phyloP scores from a whole-genome alignment of 2,888 invertebrate genomes.

The Cryptus armator region DNA sequence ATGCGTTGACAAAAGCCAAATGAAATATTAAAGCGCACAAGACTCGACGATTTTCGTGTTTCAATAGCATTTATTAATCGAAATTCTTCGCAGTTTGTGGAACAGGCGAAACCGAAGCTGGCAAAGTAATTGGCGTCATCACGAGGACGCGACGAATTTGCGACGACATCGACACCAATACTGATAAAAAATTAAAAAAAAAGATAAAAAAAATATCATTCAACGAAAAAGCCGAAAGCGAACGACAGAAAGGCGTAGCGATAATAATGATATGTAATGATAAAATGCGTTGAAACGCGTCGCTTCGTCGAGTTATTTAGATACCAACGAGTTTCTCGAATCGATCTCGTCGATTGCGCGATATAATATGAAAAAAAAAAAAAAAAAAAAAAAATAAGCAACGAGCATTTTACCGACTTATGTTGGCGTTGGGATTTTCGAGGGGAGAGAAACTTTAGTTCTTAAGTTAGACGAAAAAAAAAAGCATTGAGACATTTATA shows the following conservation, averaged over 20 bases:
- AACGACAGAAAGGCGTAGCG: not conserved
- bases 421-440: not conserved
- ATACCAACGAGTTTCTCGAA: slow-evolving; percentile 39
- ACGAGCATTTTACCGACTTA: slow-evolving; percentile 26
- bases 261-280: slow-evolving; percentile 19
- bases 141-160: slow-evolving; percentile 75
- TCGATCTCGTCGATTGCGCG: not conserved
- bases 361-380: slow-evolving; percentile 29
- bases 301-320: slow-evolving; percentile 17
- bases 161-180: slow-evolving; percentile 81
- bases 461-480: slow-evolving; percentile 37
- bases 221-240: not conserved
- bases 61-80: not conserved
- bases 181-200: slow-evolving; percentile 59
- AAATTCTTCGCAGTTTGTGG: slow-evolving; percentile 76
- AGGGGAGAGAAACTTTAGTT: slow-evolving; percentile 1
- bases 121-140: slow-evolving; percentile 81
- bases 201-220: not conserved
- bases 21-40: no score
- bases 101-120: slow-evolving; percentile 82
- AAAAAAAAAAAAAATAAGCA: slow-evolving; percentile 39
- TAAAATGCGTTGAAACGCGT: slow-evolving; percentile 3
- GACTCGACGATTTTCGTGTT: no score
- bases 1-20: no score
- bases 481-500: slow-evolving; percentile 29